Evolutionary conservation across 2,113 vertebrate genomes (phyloP), one percentile per base, ranked within the genome.

Genomic region (Scomber scombrus): DNA sequence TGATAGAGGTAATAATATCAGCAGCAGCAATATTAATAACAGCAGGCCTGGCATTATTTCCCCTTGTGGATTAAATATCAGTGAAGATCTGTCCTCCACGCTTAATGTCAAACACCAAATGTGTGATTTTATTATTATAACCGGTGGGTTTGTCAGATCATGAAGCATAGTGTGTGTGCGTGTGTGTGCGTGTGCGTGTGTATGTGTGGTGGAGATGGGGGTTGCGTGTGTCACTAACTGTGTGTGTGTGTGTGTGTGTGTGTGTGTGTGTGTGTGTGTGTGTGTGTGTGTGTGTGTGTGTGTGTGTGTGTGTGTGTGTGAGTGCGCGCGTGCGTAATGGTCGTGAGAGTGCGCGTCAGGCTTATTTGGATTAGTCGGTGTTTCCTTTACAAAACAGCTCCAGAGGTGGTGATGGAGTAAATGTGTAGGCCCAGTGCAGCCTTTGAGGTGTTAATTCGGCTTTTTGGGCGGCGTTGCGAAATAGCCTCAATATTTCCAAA

Each of bases 321-420:
- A 52, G 56, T 70, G 60, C 45, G 68, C 56, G 81, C 14, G 55
- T 71, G 90, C 79, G 84, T 82, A 81, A 89, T 73, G 76, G 49
- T 88, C 82, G 85, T 49, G 87, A 79, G 88, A 73, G 81, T 82
- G 90, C 82, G 90, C 87, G 89, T 87, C 82, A 79, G 72, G 84
- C 64, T 86, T 87, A 83, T 89, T 91, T 88, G 86, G 86, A 91
- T 90, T 87, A 79, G 71, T 80, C 75, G 49, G 88, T 87, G 82
- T 87, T 85, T 82, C 85, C 78, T 87, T 81, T 77, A 68, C 46
- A 69, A 90, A 86, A 81, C 85, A 90, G 71, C 85, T 78, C 81
- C 80, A 72, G 71, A 61, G 78, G 80, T 70, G 69, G 83, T 67
- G 82, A 58, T 82, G 57, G 71, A 78, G 86, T 75, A 80, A 75